phyloP scores from a whole-genome alignment of 92 coral and sea anemone species.

The Muricea muricata region DNA sequence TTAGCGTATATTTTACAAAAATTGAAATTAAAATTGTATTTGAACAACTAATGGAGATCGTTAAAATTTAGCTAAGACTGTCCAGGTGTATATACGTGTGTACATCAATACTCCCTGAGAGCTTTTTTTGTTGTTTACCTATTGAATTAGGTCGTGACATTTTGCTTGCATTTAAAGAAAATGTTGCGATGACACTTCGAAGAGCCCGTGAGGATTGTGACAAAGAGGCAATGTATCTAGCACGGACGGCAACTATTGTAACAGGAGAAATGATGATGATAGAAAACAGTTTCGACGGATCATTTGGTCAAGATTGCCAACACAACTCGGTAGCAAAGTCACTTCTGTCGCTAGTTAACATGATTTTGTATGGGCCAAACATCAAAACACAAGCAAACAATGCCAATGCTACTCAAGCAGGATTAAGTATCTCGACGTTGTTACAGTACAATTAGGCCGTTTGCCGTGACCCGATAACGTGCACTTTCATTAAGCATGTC shows the following conservation, averaged over 20 bases:
- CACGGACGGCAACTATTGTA: constrained; percentile 58
- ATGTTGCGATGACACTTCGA: constrained; percentile 26
- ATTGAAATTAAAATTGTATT: too few relatives aligned
- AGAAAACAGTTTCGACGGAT: constrained; percentile 40
- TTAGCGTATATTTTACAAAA: too few relatives aligned
- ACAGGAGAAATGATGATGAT: constrained; percentile 49
- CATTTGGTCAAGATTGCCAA: constrained; percentile 54
- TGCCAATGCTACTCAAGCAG: constrained; percentile 39
- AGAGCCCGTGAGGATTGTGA: constrained; percentile 34
- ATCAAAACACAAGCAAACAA: constrained; percentile 48
- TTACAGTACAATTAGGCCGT: too few relatives aligned
- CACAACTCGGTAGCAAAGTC: constrained; percentile 55
- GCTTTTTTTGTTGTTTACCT: too few relatives aligned
- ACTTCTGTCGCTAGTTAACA: constrained; percentile 53
- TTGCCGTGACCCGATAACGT: too few relatives aligned
- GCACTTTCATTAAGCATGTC: too few relatives aligned
- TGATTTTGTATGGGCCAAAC: constrained; percentile 65
- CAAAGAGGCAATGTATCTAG: constrained; percentile 66
- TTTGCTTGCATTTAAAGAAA: constrained; percentile 6
- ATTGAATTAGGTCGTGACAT: too few relatives aligned
- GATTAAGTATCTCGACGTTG: constrained; percentile 54
- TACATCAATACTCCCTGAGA: too few relatives aligned
- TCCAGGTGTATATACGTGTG: too few relatives aligned
- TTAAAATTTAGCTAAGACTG: too few relatives aligned
- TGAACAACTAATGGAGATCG: too few relatives aligned